phyloP scores from a whole-genome alignment of 2,888 invertebrate species.

The Philaethria dido region DNA sequence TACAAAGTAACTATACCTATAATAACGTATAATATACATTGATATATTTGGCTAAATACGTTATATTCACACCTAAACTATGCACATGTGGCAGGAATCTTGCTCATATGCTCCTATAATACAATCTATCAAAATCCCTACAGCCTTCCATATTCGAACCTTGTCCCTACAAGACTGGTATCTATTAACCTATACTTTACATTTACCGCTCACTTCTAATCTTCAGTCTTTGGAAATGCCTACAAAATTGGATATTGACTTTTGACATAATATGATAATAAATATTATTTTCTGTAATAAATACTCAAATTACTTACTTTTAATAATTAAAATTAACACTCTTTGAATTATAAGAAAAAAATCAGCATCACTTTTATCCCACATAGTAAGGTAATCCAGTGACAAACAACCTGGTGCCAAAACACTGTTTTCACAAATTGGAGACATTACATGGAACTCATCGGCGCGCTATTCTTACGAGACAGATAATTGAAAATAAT shows the following conservation, averaged over 20 bases:
- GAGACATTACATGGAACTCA: no score
- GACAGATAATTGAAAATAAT: no score
- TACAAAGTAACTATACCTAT: conserved; percentile 18
- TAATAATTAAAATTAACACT: no score
- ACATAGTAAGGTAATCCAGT: no score
- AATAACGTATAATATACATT: conserved; percentile 31
- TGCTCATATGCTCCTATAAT: not conserved
- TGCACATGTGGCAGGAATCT: not conserved
- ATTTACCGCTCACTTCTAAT: not conserved
- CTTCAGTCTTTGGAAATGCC: conserved; percentile 4
- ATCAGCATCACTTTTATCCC: no score
- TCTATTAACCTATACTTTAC: not conserved
- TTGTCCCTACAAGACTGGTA: not conserved
- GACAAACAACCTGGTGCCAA: no score
- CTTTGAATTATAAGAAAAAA: no score
- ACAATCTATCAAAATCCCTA: not conserved
- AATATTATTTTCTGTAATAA: no score
- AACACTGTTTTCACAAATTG: no score
- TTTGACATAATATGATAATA: no score
- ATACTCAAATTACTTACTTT: no score
- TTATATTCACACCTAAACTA: conserved; percentile 20
- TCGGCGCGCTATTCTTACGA: no score
- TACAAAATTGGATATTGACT: not conserved
- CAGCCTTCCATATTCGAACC: not conserved
- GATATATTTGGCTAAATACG: conserved; percentile 41